Evolutionary conservation across 1,140 invertebrate genomes (phyloP), one percentile per base, ranked within the genome.

Genomic region (Leptopilina clavipes): DNA sequence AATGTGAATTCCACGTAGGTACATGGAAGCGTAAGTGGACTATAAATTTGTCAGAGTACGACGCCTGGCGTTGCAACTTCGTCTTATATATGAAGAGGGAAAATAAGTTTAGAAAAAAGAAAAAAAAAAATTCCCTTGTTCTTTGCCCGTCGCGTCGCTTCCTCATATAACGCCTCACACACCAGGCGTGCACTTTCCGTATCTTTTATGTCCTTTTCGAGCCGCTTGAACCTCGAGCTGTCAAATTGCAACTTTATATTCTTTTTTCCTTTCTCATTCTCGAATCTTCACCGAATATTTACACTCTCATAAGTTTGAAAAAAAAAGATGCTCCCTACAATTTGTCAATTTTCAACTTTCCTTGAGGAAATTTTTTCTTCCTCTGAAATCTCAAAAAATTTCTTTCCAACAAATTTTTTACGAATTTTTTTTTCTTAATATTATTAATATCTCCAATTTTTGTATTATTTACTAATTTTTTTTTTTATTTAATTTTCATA

Each of bases 31-130:
- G 59, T 65, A 65, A 65, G 59, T 65, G 59, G 59, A 65, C 59
- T 65, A 65, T 65, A 65, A 65, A 65, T 65, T 65, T 65, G 59
- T 65, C 59, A 65, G 11, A 12, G 1, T 37, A 37, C 59, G 59
- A 65, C 59, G 59, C 22, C 59, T 7, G 59, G 25, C 22, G 25
- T 31, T 22, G 59, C 25, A 65, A 31, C 59, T 65, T n/a, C 59
- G 59, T 65, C 59, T 65, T 65, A 65, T n/a, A n/a, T n/a, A n/a
- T 65, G 59, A 65, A 65, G 59, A 65, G 48, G 48, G n/a, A 52
- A 52, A 52, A 52, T 52, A 52, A 52, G 48, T 40, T 31, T 31
- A 5, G 1, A 52, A 18, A 52, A 52, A 52, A 48, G 11, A 48
- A 40, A 40, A 40, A 40, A 40, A 40, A 40, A 59, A 65, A 37